A percentile compares a stretch with the other conserved stretches of the same genome.
Conservation (phyloP, 2,888 invertebrate genomes). For the Dicranocentrus wangi region DNA sequence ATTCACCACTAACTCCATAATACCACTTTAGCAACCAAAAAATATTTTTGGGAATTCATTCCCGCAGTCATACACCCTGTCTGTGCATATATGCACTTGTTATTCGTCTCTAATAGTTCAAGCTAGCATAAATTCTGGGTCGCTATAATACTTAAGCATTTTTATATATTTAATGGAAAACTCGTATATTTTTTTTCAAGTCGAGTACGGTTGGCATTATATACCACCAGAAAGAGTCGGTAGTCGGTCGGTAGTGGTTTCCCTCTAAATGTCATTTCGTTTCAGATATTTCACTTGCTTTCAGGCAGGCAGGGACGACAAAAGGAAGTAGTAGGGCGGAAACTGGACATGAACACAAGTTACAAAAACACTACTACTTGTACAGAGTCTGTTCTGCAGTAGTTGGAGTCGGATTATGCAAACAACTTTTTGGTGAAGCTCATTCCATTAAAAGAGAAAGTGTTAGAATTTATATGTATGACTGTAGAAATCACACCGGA, state of each 20-base stretch:
- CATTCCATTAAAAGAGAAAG: constrained; percentile 58
- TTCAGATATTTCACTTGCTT: neutral
- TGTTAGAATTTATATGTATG: constrained; percentile 17
- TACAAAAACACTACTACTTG: too few relatives aligned
- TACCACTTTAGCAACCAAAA: neutral
- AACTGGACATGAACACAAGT: neutral
- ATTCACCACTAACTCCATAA: neutral
- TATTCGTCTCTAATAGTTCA: neutral
- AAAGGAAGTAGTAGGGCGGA: too few relatives aligned
- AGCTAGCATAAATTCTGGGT: neutral
- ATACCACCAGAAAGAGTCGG: too few relatives aligned
- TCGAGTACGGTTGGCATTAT: neutral
- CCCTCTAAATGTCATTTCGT: too few relatives aligned
- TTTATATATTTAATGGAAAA: constrained; percentile 3
- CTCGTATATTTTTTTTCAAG: neutral
- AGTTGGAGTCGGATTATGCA: constrained; percentile 52
- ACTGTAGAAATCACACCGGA: constrained; percentile 34
- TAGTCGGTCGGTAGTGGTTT: too few relatives aligned
- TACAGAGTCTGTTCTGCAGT: too few relatives aligned
- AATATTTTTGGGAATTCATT: too few relatives aligned
- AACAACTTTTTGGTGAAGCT: constrained; percentile 30
- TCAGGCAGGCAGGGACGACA: too few relatives aligned
- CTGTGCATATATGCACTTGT: neutral
- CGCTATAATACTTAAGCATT: neutral
- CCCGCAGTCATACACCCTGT: neutral